phyloP scores from a whole-genome alignment of 1,140 invertebrate genomes.

The Zophobas atratus region DNA sequence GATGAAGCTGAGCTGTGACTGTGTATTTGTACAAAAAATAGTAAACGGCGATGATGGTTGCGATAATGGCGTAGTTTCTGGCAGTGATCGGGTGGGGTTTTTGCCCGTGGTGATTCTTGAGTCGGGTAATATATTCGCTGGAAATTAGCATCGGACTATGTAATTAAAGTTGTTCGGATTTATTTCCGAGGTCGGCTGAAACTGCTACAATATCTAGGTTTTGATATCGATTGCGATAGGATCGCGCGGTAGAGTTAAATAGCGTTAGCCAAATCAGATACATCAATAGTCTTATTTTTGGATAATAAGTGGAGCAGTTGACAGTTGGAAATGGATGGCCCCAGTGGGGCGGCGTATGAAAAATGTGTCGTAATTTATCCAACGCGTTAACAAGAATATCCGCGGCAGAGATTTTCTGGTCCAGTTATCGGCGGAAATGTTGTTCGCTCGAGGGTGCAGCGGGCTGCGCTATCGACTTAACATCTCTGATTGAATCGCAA shows the following conservation, averaged over 20 bases:
- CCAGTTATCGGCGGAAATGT: conserved; percentile 41
- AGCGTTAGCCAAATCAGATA: conserved; percentile 25
- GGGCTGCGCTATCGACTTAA: conserved; percentile 39
- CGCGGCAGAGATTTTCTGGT: conserved; percentile 43
- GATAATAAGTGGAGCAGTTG: conserved; percentile 17
- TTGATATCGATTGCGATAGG: conserved; percentile 36
- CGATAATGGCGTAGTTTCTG: neutral
- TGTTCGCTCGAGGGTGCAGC: conserved; percentile 38
- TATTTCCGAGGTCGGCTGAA: conserved; percentile 43
- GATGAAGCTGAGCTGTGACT: no score
- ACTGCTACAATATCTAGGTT: conserved; percentile 41
- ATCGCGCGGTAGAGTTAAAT: conserved; percentile 4
- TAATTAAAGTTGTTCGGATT: conserved; percentile 49
- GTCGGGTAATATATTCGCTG: conserved; percentile 31
- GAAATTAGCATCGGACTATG: conserved; percentile 43
- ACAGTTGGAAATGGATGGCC: conserved; percentile 17
- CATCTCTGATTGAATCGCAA: conserved; percentile 40
- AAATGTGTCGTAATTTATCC: conserved; percentile 47
- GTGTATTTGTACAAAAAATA: no score
- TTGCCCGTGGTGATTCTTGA: neutral
- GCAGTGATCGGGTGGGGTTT: neutral
- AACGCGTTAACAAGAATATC: conserved; percentile 45
- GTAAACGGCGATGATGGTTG: no score
- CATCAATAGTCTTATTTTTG: conserved; percentile 36
- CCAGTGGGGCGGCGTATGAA: conserved; percentile 27